Evolutionary conservation across 2,888 invertebrate genomes (phyloP).

Genomic region (Drosophila melanosoma): DNA sequence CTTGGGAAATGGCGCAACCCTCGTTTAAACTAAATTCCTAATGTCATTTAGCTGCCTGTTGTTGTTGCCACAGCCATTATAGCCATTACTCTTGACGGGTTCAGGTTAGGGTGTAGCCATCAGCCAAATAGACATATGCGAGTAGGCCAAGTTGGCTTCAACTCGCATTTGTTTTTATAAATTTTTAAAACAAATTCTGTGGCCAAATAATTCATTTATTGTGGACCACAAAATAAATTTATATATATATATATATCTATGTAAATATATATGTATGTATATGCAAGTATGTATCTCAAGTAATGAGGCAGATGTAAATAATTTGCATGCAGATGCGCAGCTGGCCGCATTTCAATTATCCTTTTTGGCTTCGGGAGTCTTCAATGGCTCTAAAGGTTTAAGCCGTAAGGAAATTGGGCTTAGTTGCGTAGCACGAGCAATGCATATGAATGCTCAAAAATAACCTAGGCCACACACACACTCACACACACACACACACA

Average conservation of each 20-base stretch:
- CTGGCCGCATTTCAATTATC: conserved; percentile 71
- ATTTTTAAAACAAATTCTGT: conserved; percentile 65
- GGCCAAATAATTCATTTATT: conserved; percentile 57
- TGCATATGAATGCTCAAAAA: conserved; percentile 57
- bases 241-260: not conserved
- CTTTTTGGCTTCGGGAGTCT: conserved; percentile 48
- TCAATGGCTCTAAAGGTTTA: conserved; percentile 60
- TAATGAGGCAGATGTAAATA: conserved; percentile 59
- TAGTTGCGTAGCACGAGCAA: conserved; percentile 50
- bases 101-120: conserved; percentile 30
- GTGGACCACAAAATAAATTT: not conserved
- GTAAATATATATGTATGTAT: not conserved
- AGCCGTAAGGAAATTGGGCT: conserved; percentile 59
- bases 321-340: conserved; percentile 68
- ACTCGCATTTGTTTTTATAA: conserved; percentile 51
- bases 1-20: conserved; percentile 68
- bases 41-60: conserved; percentile 59
- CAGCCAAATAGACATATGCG: conserved; percentile 48
- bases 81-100: conserved; percentile 47
- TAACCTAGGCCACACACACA: conserved; percentile 7
- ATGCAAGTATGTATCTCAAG: not conserved
- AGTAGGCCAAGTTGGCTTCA: conserved; percentile 42
- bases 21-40: conserved; percentile 73
- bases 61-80: conserved; percentile 13
- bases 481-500: conserved; percentile 28